phyloP scores from a whole-genome alignment of 2,888 invertebrate genomes.

The Dione vanillae region DNA sequence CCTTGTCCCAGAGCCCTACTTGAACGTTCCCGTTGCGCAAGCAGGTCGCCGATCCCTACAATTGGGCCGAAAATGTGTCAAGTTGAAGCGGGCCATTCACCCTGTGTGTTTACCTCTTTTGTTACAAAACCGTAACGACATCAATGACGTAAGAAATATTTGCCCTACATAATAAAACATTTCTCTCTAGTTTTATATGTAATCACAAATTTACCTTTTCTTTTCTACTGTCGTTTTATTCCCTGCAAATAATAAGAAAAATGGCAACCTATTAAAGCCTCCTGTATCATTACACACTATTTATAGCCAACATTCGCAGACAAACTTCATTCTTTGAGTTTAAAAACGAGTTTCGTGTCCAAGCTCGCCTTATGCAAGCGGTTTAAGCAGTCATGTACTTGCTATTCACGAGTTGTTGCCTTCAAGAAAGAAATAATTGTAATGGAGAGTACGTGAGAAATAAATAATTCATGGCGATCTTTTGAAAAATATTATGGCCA shows the following conservation, averaged over 20 bases:
- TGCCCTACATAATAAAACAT: not conserved
- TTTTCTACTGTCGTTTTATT: not conserved
- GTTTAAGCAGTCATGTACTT: slow-evolving; percentile 52
- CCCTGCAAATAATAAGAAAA: slow-evolving; percentile 19
- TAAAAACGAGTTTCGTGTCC: slow-evolving; percentile 45
- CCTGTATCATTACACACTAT: slow-evolving; percentile 41
- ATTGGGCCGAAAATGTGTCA: slow-evolving; percentile 83
- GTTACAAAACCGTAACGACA: slow-evolving; percentile 52
- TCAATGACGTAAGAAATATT: slow-evolving; percentile 9
- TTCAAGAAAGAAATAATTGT: slow-evolving; percentile 76
- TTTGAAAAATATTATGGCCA: slow-evolving; percentile 77
- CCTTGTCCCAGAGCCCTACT: slow-evolving; percentile 58
- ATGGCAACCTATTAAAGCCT: slow-evolving; percentile 34
- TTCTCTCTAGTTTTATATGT: not conserved
- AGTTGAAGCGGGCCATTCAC: slow-evolving; percentile 80
- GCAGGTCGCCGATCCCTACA: slow-evolving; percentile 76
- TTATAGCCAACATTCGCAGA: slow-evolving; percentile 43
- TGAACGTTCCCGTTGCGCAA: slow-evolving; percentile 77
- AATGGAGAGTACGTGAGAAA: slow-evolving; percentile 74
- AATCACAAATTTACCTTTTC: not conserved
- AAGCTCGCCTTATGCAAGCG: slow-evolving; percentile 45
- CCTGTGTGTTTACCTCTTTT: slow-evolving; percentile 69
- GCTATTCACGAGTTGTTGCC: slow-evolving; percentile 72
- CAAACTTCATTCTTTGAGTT: slow-evolving; percentile 43
- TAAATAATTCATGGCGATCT: slow-evolving; percentile 80